phyloP scores from a whole-genome alignment of 1,140 invertebrate genomes.

The Onthophagus taurus region DNA sequence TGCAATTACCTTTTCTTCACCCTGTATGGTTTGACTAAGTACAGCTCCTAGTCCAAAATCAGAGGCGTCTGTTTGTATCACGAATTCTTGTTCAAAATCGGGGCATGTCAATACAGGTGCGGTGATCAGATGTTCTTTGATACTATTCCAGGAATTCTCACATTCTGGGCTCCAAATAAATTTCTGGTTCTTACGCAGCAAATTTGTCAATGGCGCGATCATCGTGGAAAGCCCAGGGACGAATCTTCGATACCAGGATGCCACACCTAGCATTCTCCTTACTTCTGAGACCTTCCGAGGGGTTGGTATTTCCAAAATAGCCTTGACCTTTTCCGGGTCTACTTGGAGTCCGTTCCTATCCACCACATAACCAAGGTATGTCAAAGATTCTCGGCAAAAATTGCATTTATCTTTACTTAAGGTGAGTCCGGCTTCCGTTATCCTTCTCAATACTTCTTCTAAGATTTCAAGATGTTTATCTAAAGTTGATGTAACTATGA shows the following conservation, averaged over 20 bases:
- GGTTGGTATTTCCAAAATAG: no score
- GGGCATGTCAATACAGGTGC: constrained; percentile 17
- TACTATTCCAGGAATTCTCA: constrained; percentile 20
- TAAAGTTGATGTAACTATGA: constrained; percentile 26
- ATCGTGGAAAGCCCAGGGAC: constrained; percentile 15
- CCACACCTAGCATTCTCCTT: constrained; percentile 10
- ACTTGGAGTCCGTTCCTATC: not conserved
- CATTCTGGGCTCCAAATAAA: not conserved
- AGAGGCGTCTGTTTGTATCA: constrained; percentile 14
- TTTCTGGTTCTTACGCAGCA: constrained; percentile 1
- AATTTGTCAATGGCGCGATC: constrained; percentile 9
- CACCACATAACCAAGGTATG: not conserved
- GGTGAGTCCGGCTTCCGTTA: not conserved
- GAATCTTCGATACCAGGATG: constrained; percentile 14
- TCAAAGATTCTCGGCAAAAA: constrained; percentile 2
- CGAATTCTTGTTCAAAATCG: constrained; percentile 14
- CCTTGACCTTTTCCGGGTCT: constrained; percentile 18
- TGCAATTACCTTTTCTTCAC: not conserved
- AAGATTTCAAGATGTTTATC: constrained; percentile 21
- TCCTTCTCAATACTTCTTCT: not conserved
- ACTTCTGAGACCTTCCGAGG: constrained; percentile 14
- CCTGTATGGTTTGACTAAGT: not conserved
- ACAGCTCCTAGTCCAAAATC: constrained; percentile 12
- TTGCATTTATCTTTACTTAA: constrained; percentile 5
- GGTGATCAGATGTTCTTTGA: constrained; percentile 16